Percentiles rank a stretch among this genome's conserved stretches.
Evolutionary conservation across 2,113 vertebrate species (phyloP).

Genomic region (Gopherus evgoodei): DNA sequence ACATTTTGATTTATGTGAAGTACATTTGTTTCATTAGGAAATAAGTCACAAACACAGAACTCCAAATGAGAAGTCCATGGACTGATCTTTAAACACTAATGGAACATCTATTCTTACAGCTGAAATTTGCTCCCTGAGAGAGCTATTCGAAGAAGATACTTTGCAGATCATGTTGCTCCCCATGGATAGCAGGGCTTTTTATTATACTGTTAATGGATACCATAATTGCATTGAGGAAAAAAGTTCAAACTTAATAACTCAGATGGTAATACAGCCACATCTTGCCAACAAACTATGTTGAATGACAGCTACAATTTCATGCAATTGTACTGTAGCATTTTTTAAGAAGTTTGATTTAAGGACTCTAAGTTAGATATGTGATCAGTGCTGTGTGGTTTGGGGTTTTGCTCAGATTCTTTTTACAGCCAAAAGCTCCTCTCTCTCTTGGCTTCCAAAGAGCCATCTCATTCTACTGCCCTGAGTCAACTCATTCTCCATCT

Average conservation of each 20-base stretch:
- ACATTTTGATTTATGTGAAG: background rate
- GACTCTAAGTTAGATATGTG: background rate
- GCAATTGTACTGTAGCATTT: background rate
- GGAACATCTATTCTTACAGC: background rate
- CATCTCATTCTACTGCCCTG: background rate
- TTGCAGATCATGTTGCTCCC: background rate
- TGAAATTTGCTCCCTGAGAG: background rate
- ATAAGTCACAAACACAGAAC: background rate
- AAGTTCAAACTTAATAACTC: background rate
- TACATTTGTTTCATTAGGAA: background rate
- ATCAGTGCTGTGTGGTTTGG: background rate
- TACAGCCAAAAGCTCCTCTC: background rate
- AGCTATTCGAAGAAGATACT: background rate
- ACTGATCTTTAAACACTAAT: background rate
- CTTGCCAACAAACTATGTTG: background rate
- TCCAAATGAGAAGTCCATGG: background rate
- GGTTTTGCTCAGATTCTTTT: background rate
- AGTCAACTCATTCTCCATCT: background rate
- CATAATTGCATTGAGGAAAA: background rate
- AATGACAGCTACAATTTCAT: background rate
- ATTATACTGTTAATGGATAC: slow-evolving; percentile 8
- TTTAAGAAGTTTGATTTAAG: background rate
- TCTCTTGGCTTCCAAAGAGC: background rate
- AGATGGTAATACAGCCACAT: background rate
- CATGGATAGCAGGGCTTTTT: background rate